Percentiles rank a stretch among this genome's conserved stretches.
These are phyloP conservation scores for Raja brachyura DNA, from an alignment of 2,113 vertebrate genomes.

Conservation along the genomic window DNA sequence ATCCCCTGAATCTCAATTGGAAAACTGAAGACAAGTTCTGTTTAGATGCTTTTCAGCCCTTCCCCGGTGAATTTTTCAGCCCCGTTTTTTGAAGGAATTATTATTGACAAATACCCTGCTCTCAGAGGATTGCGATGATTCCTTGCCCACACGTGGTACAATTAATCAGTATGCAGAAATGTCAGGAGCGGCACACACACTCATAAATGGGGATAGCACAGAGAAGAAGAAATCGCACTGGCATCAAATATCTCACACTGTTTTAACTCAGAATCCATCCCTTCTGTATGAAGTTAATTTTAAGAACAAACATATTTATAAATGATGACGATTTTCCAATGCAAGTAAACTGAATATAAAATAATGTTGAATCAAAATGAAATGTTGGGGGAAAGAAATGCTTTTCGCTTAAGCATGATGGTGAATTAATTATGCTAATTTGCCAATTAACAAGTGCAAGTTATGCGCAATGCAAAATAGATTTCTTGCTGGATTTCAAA, in stretches of 20 bases:
- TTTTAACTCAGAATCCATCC: background rate
- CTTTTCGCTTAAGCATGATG: background rate
- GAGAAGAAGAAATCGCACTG: background rate
- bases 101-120: conserved; percentile 11
- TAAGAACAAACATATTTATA: background rate
- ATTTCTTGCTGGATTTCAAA: background rate
- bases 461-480: conserved; percentile 12
- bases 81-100: background rate
- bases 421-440: conserved; percentile 33
- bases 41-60: background rate
- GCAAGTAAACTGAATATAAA: background rate
- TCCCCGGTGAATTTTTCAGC: background rate
- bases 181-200: background rate
- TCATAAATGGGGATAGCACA: conserved; percentile 8
- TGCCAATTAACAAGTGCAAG: conserved; percentile 5
- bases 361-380: background rate
- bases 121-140: background rate
- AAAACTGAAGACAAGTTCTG: background rate
- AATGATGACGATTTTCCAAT: background rate
- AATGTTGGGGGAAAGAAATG: background rate
- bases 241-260: background rate
- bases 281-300: background rate
- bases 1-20: background rate
- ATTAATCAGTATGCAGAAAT: conserved; percentile 7
- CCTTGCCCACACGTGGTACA: background rate